Evolutionary conservation across 1,140 invertebrate species (phyloP), one percentile per base, ranked within the genome.

Genomic region (Goniozus legneri): DNA sequence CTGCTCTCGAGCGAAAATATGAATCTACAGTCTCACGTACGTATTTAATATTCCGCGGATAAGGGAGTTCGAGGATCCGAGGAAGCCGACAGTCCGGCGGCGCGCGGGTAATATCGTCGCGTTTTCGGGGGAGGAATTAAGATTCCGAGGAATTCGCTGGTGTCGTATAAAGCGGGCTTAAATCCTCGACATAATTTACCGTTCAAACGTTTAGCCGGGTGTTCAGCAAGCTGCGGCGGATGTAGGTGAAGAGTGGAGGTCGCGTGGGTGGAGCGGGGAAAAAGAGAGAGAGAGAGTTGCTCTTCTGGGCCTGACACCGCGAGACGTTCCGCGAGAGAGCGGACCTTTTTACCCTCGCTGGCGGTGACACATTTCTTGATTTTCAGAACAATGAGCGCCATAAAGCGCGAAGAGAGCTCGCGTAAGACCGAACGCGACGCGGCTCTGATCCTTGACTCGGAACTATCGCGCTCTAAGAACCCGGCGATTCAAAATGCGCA

Each of bases 311-410:
- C 52, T 69, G 70, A 71, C 66, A 66, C 55, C 49, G 55, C 55
- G 58, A 55, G n/a, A n/a, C 46, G 53, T 47, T 21, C 37, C 47
- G 56, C 54, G 51, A 60, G 58, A 56, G 64, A 63, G 50, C 55
- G 56, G 67, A n/a, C 56, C 67, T 71, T 73, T 72, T 71, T 71
- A 65, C 69, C 63, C 66, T 60, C 51, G 52, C 71, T 76, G 73
- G 41, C 52, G 55, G 51, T 74, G 71, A 74, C 71, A 75, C 61
- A 70, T 74, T 74, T 72, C 69, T 70, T 71, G 70, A 73, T 74
- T 72, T 72, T 60, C 66, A 60, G 69, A 71, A 71, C 69, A 74
- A 70, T 69, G 64, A n/a, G 62, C 60, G 60, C 66, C 62, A 71
- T 72, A 69, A 71, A 72, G 58, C 62, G 53, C 3, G 8, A 58